Conservation (phyloP, 2,113 vertebrate species). For the Calyptomena viridis region DNA sequence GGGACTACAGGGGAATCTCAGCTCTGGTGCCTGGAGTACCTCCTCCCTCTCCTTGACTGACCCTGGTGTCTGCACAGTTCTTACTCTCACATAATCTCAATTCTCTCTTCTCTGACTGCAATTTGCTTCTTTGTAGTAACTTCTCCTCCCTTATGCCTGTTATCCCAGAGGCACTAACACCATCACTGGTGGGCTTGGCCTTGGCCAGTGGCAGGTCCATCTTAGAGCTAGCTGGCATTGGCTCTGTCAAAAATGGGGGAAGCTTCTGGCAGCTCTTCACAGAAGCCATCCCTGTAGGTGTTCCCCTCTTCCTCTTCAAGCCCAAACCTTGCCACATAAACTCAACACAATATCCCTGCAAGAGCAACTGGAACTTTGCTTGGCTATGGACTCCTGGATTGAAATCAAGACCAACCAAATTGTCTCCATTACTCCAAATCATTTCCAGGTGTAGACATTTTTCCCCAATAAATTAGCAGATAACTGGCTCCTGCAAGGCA, state of each 20-base stretch:
- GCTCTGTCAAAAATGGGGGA: accelerated
- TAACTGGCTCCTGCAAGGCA: neutral
- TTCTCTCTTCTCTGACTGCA: neutral
- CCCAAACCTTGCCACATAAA: neutral
- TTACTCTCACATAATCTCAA: neutral
- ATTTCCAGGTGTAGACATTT: neutral
- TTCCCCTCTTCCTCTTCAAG: too few species aligned
- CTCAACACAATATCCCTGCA: neutral
- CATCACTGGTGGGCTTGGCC: neutral
- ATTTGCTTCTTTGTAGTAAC: neutral
- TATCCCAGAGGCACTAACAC: neutral
- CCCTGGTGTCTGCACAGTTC: neutral
- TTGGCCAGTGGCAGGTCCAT: neutral
- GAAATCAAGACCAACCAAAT: neutral
- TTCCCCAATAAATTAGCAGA: neutral
- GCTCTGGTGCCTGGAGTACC: neutral
- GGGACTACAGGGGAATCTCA: neutral
- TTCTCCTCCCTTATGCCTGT: neutral
- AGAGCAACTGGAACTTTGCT: neutral
- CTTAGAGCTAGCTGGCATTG: neutral
- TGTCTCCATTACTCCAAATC: neutral
- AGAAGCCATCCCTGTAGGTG: neutral
- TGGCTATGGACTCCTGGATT: neutral
- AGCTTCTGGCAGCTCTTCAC: neutral
- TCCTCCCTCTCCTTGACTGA: neutral